Percentiles rank a stretch among this genome's conserved stretches.
Evolutionary conservation across 2,888 invertebrate species (phyloP).

Genomic region (Frankliniella fusca): DNA sequence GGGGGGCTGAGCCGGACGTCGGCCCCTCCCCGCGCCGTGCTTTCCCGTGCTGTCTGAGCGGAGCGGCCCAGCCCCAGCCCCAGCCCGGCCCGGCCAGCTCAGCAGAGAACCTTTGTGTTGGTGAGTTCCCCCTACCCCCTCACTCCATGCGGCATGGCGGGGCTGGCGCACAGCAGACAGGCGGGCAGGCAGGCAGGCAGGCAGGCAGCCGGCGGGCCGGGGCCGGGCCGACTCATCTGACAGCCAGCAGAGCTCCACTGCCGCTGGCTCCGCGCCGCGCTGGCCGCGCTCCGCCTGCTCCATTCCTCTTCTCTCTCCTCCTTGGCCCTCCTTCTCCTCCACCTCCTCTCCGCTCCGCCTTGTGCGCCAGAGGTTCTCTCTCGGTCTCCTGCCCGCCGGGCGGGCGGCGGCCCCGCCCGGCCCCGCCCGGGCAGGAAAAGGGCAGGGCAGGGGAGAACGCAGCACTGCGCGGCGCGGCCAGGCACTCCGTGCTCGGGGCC

Average conservation of each 20-base stretch:
- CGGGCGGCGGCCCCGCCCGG: not conserved
- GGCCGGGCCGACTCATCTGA: constrained; percentile 11
- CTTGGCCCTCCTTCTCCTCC: not conserved
- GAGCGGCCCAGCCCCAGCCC: no score
- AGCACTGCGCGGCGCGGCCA: no score
- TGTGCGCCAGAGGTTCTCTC: not conserved
- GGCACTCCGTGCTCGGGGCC: no score
- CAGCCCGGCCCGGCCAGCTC: not conserved
- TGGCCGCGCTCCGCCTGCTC: not conserved
- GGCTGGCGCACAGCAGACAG: not conserved
- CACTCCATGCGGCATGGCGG: not conserved
- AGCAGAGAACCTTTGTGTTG: constrained; percentile 18
- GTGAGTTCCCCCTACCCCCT: not conserved
- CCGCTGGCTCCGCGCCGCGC: not conserved
- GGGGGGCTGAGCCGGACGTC: constrained; percentile 19
- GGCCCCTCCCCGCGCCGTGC: constrained; percentile 17
- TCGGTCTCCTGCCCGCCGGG: not conserved
- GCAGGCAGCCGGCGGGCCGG: not conserved
- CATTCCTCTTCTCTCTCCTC: not conserved
- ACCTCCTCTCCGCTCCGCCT: not conserved
- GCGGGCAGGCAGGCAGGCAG: not conserved
- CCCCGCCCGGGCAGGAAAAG: not conserved
- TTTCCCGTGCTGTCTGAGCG: constrained; percentile 15
- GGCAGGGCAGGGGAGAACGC: not conserved
- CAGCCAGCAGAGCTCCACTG: constrained; percentile 16